phyloP scores from a whole-genome alignment of 2,113 vertebrate species.

The Pseudonaja textilis region DNA sequence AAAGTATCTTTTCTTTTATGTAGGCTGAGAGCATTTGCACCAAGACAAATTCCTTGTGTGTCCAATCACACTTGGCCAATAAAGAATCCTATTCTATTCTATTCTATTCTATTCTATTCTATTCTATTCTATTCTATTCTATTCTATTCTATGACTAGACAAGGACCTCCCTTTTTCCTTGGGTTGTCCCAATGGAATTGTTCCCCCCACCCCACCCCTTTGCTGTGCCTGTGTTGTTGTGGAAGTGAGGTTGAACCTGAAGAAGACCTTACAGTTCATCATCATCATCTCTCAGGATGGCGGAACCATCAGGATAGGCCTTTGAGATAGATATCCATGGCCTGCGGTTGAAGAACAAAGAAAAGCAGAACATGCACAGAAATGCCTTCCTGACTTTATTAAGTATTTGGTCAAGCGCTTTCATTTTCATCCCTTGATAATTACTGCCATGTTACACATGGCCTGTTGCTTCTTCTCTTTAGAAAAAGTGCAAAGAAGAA shows the following conservation, averaged over 20 bases:
- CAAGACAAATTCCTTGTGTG: too few species aligned
- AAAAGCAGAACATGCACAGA: neutral
- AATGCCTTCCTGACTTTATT: neutral
- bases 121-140: neutral
- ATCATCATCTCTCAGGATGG: neutral
- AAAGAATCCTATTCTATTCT: neutral
- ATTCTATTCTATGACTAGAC: neutral
- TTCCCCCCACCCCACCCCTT: neutral
- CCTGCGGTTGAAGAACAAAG: neutral
- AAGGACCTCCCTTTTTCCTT: neutral
- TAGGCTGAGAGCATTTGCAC: too few species aligned
- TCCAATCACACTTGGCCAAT: too few species aligned
- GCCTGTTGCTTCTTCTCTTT: too few species aligned
- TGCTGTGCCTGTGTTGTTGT: neutral
- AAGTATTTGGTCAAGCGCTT: neutral
- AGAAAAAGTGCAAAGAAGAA: too few species aligned
- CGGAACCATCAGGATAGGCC: neutral
- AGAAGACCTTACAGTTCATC: neutral
- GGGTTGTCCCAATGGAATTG: neutral
- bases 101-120: too few species aligned
- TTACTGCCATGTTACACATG: neutral
- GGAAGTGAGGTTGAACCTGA: neutral
- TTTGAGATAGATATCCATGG: neutral
- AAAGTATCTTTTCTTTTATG: too few species aligned
- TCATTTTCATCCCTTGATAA: neutral